phyloP scores from a whole-genome alignment of 2,797 vertebrate species.

The Lophius americanus region DNA sequence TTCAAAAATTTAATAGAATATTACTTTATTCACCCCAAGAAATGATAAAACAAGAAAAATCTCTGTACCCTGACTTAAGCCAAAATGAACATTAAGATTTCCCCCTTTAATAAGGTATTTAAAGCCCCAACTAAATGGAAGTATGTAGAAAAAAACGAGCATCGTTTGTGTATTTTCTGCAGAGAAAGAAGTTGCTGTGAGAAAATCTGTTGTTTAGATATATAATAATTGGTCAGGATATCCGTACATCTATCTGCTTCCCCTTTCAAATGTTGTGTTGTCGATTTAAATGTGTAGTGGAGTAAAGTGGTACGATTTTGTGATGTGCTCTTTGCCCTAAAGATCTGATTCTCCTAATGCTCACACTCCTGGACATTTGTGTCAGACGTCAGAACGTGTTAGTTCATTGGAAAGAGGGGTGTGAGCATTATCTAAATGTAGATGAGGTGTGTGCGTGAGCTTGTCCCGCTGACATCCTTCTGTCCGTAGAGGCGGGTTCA shows the following conservation, averaged over 20 bases:
- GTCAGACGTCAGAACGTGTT: constrained; percentile 2
- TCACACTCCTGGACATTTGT: constrained; percentile 16
- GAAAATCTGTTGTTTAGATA: background rate
- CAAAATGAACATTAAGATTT: no score
- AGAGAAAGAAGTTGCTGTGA: background rate
- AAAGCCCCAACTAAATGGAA: no score
- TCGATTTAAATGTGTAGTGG: background rate
- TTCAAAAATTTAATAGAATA: background rate
- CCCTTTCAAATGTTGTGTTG: no score
- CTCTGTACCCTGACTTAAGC: no score
- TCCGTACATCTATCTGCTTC: no score
- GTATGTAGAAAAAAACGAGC: no score
- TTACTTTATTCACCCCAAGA: background rate
- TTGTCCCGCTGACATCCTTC: constrained; percentile 33
- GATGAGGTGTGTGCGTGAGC: constrained; percentile 17
- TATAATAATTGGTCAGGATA: background rate
- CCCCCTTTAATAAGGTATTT: no score
- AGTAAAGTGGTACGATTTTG: background rate
- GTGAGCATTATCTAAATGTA: constrained; percentile 15
- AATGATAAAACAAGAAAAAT: no score
- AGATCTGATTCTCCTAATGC: background rate
- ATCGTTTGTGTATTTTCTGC: background rate
- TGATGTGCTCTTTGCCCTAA: constrained; percentile 1
- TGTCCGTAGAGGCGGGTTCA: constrained; percentile 60
- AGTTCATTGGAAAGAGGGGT: background rate